A percentile compares a stretch with the other conserved stretches of the same genome.
Evolutionary conservation across 1,140 invertebrate species (phyloP).

Genomic region (Bradysia coprophila): DNA sequence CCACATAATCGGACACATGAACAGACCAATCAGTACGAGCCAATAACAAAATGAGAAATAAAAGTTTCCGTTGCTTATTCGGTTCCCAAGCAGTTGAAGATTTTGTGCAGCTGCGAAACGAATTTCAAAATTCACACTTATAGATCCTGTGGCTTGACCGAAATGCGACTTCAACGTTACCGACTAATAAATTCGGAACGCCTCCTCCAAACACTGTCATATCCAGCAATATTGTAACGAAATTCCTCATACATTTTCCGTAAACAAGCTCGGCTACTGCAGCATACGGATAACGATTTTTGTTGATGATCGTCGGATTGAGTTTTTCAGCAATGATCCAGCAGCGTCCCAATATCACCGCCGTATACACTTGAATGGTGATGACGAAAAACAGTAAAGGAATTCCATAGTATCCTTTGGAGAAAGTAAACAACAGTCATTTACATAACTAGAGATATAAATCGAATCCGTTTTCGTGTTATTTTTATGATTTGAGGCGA

Average conservation of each 20-base stretch:
- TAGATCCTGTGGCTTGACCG: no score
- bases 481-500: background rate
- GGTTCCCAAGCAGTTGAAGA: constrained; percentile 47
- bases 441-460: background rate
- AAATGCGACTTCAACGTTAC: no score
- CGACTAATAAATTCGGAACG: constrained; percentile 57
- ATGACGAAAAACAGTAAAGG: constrained; percentile 44
- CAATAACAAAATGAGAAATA: constrained; percentile 57
- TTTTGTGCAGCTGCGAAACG: constrained; percentile 43
- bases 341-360: constrained; percentile 46
- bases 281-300: constrained; percentile 53
- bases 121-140: constrained; percentile 10
- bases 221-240: constrained; percentile 48
- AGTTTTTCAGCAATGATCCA: constrained; percentile 51
- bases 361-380: constrained; percentile 54
- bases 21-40: constrained; percentile 44
- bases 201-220: constrained; percentile 52
- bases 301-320: constrained; percentile 40
- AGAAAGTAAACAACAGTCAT: background rate
- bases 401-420: constrained; percentile 44
- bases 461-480: background rate
- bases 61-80: constrained; percentile 36
- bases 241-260: constrained; percentile 31
- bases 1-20: constrained; percentile 60
- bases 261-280: constrained; percentile 55